Evolutionary conservation across 2,888 invertebrate species (phyloP).

Genomic region (Netelia fuscicornis): DNA sequence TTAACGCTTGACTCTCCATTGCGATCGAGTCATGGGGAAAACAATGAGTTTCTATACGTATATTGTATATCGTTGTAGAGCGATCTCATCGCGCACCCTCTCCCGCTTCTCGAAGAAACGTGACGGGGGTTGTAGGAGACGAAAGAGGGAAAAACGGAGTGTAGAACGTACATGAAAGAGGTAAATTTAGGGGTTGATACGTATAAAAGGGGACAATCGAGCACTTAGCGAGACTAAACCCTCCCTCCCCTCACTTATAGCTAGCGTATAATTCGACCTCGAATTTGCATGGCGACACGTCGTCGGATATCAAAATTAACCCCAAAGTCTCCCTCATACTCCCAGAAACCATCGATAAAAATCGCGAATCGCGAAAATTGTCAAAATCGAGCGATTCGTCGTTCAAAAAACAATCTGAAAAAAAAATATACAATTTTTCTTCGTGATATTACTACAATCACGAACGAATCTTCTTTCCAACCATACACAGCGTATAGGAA

Average conservation of each 20-base stretch:
- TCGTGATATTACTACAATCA: conserved; percentile 26
- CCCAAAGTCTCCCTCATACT: not conserved
- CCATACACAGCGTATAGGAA: conserved; percentile 14
- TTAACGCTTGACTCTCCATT: conserved; percentile 82
- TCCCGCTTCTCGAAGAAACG: conserved; percentile 42
- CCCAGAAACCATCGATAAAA: too few species aligned
- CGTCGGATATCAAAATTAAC: not conserved
- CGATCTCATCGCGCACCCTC: conserved; percentile 61
- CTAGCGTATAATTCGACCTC: conserved; percentile 59
- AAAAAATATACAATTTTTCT: not conserved
- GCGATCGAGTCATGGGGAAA: conserved; percentile 76
- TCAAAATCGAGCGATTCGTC: too few species aligned
- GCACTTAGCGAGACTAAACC: conserved; percentile 70
- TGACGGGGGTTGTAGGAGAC: conserved; percentile 68
- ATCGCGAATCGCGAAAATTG: too few species aligned
- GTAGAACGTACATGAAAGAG: conserved; percentile 27
- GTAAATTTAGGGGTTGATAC: conserved; percentile 32
- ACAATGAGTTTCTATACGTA: conserved; percentile 75
- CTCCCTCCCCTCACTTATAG: conserved; percentile 34
- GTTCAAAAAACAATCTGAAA: too few species aligned
- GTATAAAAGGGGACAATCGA: conserved; percentile 74
- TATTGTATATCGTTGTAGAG: conserved; percentile 27
- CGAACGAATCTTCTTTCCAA: conserved; percentile 23
- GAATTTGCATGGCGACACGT: not conserved
- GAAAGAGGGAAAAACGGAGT: conserved; percentile 55